Evolutionary conservation across 2,888 invertebrate genomes (phyloP).

Genomic region (Apamea sordens): DNA sequence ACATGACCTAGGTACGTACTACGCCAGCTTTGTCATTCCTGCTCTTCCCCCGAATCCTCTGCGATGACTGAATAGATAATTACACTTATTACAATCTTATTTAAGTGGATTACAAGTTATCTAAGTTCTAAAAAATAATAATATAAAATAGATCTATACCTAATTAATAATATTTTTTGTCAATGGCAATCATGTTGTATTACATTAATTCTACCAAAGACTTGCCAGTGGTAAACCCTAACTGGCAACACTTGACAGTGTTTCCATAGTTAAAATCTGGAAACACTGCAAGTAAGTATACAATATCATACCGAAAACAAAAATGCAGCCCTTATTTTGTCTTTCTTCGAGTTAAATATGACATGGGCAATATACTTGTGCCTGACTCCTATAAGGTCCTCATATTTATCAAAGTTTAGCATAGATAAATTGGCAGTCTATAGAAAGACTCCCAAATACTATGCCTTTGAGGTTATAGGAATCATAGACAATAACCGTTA

Average conservation of each 20-base stretch:
- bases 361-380: constrained; percentile 9
- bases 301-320: constrained; percentile 5
- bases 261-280: constrained; percentile 25
- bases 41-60: neutral
- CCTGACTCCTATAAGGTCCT: neutral
- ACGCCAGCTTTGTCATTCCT: too few relatives aligned
- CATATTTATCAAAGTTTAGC: constrained; percentile 1
- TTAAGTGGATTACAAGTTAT: neutral
- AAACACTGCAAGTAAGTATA: constrained; percentile 35
- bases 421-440: neutral
- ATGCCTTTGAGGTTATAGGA: neutral
- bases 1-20: neutral
- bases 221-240: constrained; percentile 66
- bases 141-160: neutral
- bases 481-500: neutral
- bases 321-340: constrained; percentile 7
- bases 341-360: constrained; percentile 1
- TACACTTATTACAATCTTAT: neutral
- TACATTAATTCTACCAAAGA: constrained; percentile 36
- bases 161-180: constrained; percentile 25
- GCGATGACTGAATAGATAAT: neutral
- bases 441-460: constrained; percentile 4
- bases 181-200: constrained; percentile 41
- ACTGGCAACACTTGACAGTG: constrained; percentile 51
- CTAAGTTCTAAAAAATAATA: neutral